Conservation (phyloP, 2,888 invertebrate species). For the Lasioglossum figueresi region DNA sequence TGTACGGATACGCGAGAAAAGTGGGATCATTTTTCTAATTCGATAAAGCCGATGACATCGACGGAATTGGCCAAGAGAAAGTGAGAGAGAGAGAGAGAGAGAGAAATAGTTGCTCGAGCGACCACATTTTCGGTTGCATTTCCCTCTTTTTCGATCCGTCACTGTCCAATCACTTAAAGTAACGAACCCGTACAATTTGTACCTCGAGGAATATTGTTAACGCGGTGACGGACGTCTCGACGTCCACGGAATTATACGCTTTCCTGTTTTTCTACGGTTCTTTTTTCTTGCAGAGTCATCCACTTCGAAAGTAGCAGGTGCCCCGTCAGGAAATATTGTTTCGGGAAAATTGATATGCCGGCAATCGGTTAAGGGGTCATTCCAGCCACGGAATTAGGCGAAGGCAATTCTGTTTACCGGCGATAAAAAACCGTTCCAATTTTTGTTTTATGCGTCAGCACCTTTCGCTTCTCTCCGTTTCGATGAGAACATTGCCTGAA, state of each 20-base stretch:
- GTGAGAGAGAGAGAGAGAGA: background rate
- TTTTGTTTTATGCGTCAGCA: background rate
- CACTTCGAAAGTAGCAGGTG: constrained; percentile 9
- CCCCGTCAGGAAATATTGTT: constrained; percentile 26
- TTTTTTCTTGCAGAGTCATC: constrained; percentile 25
- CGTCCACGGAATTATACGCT: constrained; percentile 3
- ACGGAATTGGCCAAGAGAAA: constrained; percentile 48
- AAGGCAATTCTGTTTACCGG: too few species aligned
- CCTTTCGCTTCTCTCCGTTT: background rate
- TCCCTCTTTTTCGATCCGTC: constrained; percentile 37
- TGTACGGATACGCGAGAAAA: constrained; percentile 43
- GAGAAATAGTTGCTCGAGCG: background rate
- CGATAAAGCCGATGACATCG: constrained; percentile 58
- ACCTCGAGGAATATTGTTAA: constrained; percentile 16
- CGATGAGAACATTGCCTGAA: background rate
- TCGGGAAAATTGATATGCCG: background rate
- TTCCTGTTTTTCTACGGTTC: background rate
- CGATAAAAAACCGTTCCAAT: background rate
- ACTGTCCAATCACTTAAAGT: constrained; percentile 30
- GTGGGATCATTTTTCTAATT: constrained; percentile 62
- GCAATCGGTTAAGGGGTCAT: background rate
- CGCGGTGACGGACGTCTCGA: background rate
- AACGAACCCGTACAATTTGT: constrained; percentile 8
- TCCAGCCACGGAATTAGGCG: background rate
- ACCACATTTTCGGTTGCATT: constrained; percentile 27